Evolutionary conservation across 2,113 vertebrate genomes (phyloP).

Genomic region (Prunella himalayana): DNA sequence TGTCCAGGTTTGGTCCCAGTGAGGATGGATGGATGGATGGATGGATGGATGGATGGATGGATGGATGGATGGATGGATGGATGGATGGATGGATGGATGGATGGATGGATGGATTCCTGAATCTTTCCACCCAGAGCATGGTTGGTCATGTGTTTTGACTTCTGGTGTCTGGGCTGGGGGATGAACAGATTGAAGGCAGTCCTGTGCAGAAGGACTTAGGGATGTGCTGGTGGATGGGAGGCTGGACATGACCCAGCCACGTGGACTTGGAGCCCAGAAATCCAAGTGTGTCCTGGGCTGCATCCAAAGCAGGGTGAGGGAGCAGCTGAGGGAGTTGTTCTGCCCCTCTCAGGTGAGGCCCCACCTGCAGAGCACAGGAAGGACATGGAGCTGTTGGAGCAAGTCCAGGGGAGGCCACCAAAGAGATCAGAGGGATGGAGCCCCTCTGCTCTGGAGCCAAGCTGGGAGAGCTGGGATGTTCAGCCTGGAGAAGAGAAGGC

Average conservation of each 20-base stretch:
- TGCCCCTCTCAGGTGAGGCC: background rate
- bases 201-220: background rate
- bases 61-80: background rate
- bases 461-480: background rate
- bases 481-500: background rate
- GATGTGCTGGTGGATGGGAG: background rate
- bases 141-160: background rate
- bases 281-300: accelerated
- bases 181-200: background rate
- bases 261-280: background rate
- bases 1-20: background rate
- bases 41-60: background rate
- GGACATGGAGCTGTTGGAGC: background rate
- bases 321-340: background rate
- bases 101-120: background rate
- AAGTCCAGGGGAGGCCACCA: background rate
- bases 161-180: background rate
- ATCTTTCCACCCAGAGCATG: background rate
- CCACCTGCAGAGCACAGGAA: background rate
- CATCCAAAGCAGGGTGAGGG: background rate
- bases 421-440: background rate
- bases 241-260: background rate
- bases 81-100: background rate
- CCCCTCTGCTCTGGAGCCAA: background rate
- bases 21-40: background rate